Evolutionary conservation across 1,140 invertebrate genomes (phyloP), one percentile per base, ranked within the genome.

Genomic region (Subanguina moxae): DNA sequence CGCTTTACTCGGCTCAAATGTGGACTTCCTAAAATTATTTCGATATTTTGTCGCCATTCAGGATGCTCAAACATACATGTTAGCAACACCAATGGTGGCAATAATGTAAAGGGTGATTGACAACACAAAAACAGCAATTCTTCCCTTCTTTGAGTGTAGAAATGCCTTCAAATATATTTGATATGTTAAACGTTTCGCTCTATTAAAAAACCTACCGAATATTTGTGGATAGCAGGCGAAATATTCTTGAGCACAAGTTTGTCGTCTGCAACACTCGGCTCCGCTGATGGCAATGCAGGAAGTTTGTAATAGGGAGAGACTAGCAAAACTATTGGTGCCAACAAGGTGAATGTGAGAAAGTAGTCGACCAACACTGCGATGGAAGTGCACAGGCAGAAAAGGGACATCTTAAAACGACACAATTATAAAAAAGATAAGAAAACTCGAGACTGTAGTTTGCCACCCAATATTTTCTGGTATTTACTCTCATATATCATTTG

Each of bases 361-460:
- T 82, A 81, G 65, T 82, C 80, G 46, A 82, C 32, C 21, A 82
- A 64, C 28, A 82, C 64, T 21, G 80, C 78, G 19, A 82, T 58
- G 1, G 80, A 81, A 23, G 80, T 83, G 30, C 79, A 79, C 13
- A 82, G 69, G 62, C 80, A 82, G 67, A 82, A 82, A 1, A 82
- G 48, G 27, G 68, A 73, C 80, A 82, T 82, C 74, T 82, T 64
- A 66, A 77, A 64, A 30, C 17, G 1, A 32, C 1, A 17, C 57
- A 52, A 56, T 68, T 27, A 11, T 13, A 30, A 38, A 48, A 21
- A 21, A 27, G 27, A 67, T n/a, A n/a, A n/a, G n/a, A n/a, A n/a
- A n/a, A n/a, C n/a, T n/a, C n/a, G n/a, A n/a, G n/a, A n/a, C n/a
- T n/a, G n/a, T n/a, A n/a, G n/a, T n/a, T n/a, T n/a, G n/a, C n/a